phyloP scores from a whole-genome alignment of 2,888 invertebrate species.

The Balanococcus diminutus region DNA sequence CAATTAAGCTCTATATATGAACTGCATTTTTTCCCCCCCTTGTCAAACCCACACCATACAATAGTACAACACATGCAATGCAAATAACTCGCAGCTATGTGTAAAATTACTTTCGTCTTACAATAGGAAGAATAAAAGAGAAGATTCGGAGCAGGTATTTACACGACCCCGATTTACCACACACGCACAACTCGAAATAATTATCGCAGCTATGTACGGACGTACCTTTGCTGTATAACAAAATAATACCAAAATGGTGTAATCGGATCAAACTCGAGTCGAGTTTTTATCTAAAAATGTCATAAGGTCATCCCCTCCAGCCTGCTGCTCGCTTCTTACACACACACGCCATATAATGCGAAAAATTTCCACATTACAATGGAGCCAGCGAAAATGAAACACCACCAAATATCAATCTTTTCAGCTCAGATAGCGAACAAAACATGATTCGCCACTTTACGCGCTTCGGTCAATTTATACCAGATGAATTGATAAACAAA shows the following conservation, averaged over 20 bases:
- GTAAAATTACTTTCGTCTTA: neutral
- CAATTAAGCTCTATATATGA: neutral
- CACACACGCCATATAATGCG: neutral
- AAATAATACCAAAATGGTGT: neutral
- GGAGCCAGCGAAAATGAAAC: neutral
- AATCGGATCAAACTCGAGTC: neutral
- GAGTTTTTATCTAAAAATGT: constrained; percentile 25
- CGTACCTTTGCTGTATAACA: neutral
- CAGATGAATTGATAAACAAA: constrained; percentile 37
- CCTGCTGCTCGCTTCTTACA: neutral
- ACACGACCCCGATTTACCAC: neutral
- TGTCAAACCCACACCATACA: neutral
- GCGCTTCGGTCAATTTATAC: neutral
- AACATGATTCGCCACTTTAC: constrained; percentile 37
- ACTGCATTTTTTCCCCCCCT: neutral
- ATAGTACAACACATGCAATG: neutral
- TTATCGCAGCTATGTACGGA: neutral
- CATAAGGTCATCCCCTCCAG: neutral
- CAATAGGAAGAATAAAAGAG: neutral
- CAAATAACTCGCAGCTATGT: neutral
- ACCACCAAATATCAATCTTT: neutral
- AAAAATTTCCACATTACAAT: neutral
- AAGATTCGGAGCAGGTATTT: constrained; percentile 10
- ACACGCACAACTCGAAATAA: neutral
- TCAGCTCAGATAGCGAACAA: neutral